phyloP scores from a whole-genome alignment of 2,113 vertebrate genomes.

The Boulengeromyrus knoepffleri region DNA sequence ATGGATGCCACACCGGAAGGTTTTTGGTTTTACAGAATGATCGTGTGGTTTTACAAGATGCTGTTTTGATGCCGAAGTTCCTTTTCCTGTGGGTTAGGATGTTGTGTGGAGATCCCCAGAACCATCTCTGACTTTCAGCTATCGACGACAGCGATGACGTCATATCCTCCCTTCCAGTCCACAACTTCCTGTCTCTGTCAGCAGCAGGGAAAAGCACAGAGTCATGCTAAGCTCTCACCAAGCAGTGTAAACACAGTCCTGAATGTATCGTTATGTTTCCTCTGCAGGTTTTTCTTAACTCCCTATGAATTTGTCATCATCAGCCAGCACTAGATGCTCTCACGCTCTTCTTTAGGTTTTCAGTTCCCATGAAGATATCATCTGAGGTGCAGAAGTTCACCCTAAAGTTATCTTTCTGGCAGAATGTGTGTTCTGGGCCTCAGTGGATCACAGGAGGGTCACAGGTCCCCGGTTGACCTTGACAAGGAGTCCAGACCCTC shows the following conservation, averaged over 20 bases:
- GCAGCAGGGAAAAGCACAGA: not conserved
- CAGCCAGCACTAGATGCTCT: not conserved
- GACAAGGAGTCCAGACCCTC: not conserved
- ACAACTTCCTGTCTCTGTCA: not conserved
- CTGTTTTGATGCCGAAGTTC: not conserved
- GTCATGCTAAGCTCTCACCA: not conserved
- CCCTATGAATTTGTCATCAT: not conserved
- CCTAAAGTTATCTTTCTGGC: not conserved
- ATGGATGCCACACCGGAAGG: not conserved
- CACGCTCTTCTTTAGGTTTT: not conserved
- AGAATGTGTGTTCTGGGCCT: not conserved
- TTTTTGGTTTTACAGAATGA: not conserved
- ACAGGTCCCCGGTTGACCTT: not conserved
- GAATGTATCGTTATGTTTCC: not conserved
- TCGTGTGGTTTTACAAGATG: not conserved
- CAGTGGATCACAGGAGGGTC: not conserved
- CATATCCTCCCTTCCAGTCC: not conserved
- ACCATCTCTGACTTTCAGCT: not conserved
- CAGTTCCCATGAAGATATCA: not conserved
- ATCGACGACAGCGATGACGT: not conserved
- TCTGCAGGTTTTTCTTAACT: not conserved
- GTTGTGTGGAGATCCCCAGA: constrained; percentile 4
- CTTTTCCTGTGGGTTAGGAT: constrained; percentile 6
- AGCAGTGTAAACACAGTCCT: not conserved
- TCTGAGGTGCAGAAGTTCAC: not conserved